phyloP scores from a whole-genome alignment of 2,888 invertebrate species.

The Erynnis tages region DNA sequence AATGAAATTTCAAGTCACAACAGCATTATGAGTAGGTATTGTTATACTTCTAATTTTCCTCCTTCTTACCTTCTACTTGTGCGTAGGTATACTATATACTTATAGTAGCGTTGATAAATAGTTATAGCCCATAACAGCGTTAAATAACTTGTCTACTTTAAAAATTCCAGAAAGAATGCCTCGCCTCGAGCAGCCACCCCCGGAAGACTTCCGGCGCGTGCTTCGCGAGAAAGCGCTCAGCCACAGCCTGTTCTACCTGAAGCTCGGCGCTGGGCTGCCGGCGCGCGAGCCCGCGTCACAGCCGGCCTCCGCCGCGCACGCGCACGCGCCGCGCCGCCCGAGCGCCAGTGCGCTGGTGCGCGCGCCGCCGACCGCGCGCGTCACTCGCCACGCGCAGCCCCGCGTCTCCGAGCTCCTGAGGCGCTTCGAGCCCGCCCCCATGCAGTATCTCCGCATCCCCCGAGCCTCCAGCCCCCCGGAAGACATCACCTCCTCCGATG shows the following conservation, averaged over 20 bases:
- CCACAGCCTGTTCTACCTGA: slow-evolving; percentile 76
- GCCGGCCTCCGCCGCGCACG: slow-evolving; percentile 35
- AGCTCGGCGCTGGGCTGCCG: slow-evolving; percentile 62
- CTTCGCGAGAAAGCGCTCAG: slow-evolving; percentile 74
- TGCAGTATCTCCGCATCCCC: slow-evolving; percentile 75
- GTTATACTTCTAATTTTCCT: no score
- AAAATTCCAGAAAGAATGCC: slow-evolving; percentile 56
- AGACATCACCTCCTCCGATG: slow-evolving; percentile 73
- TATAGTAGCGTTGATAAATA: no score
- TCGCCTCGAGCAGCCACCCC: slow-evolving; percentile 60
- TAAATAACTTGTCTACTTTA: background rate
- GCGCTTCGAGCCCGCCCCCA: slow-evolving; percentile 69
- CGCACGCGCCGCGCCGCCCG: slow-evolving; percentile 33
- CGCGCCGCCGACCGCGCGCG: slow-evolving; percentile 65
- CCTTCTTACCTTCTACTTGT: no score
- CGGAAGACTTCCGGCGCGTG: slow-evolving; percentile 74
- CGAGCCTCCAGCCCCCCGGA: slow-evolving; percentile 65
- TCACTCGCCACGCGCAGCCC: slow-evolving; percentile 62
- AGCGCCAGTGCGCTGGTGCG: slow-evolving; percentile 62
- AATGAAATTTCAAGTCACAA: no score
- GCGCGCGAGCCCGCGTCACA: slow-evolving; percentile 49
- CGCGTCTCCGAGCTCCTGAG: slow-evolving; percentile 70
- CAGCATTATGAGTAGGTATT: no score
- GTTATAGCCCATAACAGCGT: no score
- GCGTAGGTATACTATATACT: no score